Conservation (phyloP, 1,140 invertebrate genomes). For the Drosophila nasuta region DNA sequence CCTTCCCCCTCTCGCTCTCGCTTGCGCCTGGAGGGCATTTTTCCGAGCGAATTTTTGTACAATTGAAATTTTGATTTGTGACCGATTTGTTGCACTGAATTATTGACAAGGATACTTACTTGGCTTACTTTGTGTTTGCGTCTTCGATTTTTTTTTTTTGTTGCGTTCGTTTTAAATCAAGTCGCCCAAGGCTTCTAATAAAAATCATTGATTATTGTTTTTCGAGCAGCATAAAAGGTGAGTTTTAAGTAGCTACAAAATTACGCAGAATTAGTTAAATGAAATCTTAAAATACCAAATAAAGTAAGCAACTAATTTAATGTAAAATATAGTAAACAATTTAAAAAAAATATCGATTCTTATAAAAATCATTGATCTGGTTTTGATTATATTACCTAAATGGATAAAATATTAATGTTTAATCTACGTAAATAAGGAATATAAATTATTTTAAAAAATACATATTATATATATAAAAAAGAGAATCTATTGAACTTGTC, state of each 20-base stretch:
- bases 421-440: too few species aligned
- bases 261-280: not conserved
- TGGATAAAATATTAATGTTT: too few species aligned
- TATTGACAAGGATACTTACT: constrained; percentile 24
- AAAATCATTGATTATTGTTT: constrained; percentile 13
- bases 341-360: not conserved
- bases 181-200: constrained; percentile 24
- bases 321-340: not conserved
- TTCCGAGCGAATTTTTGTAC: constrained; percentile 58
- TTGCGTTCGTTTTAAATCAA: not conserved
- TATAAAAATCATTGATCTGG: too few species aligned
- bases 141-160: not conserved
- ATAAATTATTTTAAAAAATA: too few species aligned
- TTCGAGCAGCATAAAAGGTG: not conserved
- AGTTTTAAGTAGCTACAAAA: not conserved
- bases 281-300: not conserved
- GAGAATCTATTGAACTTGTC: too few species aligned
- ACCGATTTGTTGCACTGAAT: constrained; percentile 30
- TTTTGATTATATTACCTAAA: too few species aligned
- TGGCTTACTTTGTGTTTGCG: not conserved
- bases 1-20: constrained; percentile 7
- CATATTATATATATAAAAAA: too few species aligned
- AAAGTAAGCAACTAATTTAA: not conserved
- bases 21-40: constrained; percentile 68
- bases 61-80: constrained; percentile 54